A percentile compares a stretch with the other conserved stretches of the same genome.
Conservation (phyloP, 1,140 invertebrate species). For the Brachionus rubens region DNA sequence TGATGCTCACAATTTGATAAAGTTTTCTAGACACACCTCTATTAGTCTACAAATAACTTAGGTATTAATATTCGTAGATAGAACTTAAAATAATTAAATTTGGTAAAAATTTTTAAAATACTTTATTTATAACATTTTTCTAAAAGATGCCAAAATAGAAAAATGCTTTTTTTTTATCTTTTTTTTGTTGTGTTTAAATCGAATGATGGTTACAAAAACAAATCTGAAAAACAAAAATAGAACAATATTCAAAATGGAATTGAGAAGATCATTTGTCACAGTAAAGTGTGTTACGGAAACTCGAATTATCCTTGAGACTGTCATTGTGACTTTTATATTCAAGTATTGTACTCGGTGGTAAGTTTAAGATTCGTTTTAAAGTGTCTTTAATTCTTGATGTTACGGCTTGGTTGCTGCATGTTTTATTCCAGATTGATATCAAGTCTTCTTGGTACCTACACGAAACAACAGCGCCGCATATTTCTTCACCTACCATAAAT, state of each 20-base stretch:
- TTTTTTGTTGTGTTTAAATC: too few species aligned
- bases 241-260: neutral
- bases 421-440: constrained; percentile 95
- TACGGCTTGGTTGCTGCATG: constrained; percentile 78
- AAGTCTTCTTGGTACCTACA: constrained; percentile 93
- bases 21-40: too few species aligned
- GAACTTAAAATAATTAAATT: too few species aligned
- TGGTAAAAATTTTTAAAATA: too few species aligned
- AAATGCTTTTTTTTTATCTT: too few species aligned
- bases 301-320: constrained; percentile 32
- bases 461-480: constrained; percentile 94
- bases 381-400: constrained; percentile 89
- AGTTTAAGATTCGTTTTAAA: constrained; percentile 83
- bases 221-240: neutral
- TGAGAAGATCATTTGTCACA: constrained; percentile 33
- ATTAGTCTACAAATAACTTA: too few species aligned
- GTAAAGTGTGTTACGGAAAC: constrained; percentile 45
- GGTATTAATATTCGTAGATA: too few species aligned
- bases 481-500: constrained; percentile 97
- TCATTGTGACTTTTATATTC: constrained; percentile 65
- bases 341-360: constrained; percentile 83
- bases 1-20: too few species aligned
- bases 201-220: neutral
- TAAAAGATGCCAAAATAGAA: too few species aligned
- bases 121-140: too few species aligned